Conservation (phyloP, 1,140 invertebrate genomes). For the Ceratosolen fusciceps region DNA sequence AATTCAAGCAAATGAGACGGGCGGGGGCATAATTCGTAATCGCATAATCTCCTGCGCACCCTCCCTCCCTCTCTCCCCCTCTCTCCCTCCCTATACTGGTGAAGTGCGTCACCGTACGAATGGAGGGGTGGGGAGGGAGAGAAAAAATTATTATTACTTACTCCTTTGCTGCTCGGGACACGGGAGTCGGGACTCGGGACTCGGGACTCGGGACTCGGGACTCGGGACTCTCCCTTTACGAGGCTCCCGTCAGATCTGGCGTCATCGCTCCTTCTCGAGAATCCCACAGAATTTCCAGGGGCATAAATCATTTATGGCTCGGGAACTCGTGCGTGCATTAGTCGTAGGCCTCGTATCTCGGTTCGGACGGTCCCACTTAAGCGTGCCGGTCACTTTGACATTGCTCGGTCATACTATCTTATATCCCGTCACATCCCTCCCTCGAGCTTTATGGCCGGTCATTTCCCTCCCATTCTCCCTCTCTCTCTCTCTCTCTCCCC, state of each 20-base stretch:
- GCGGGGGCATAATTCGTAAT: slow-evolving; percentile 31
- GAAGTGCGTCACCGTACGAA: background rate
- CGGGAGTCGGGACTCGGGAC: too few relatives aligned
- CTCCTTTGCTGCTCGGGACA: too few relatives aligned
- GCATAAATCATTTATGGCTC: slow-evolving; percentile 26
- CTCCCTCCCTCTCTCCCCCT: too few relatives aligned
- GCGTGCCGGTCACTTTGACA: background rate
- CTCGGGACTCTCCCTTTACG: background rate
- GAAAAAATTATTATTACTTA: slow-evolving; percentile 38
- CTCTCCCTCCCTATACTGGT: too few relatives aligned
- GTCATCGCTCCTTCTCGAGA: slow-evolving; percentile 34
- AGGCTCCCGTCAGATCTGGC: slow-evolving; percentile 17
- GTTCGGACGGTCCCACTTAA: too few relatives aligned
- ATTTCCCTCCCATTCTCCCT: background rate
- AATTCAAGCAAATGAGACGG: slow-evolving; percentile 35
- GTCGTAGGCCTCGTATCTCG: too few relatives aligned
- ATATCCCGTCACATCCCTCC: background rate
- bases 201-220: too few relatives aligned
- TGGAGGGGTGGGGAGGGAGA: too few relatives aligned
- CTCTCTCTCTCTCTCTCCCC: background rate
- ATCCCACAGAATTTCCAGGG: slow-evolving; percentile 14
- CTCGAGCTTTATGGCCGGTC: background rate
- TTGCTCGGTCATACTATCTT: too few relatives aligned
- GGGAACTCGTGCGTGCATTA: background rate
- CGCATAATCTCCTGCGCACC: slow-evolving; percentile 13